Conservation (phyloP, 2,888 invertebrate species). For the Metellina segmentata region DNA sequence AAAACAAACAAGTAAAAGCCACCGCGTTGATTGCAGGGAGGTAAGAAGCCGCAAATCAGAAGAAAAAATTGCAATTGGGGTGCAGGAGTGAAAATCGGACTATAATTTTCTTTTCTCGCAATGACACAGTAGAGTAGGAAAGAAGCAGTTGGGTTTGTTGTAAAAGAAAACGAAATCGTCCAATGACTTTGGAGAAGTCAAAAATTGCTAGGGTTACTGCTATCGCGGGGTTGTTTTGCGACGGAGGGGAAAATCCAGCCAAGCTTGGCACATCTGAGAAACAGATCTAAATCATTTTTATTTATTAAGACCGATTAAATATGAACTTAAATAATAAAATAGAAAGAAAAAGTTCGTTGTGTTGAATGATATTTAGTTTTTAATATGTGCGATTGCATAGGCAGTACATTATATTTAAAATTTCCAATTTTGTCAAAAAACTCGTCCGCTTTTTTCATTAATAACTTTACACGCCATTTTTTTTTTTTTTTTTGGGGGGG, state of each 20-base stretch:
- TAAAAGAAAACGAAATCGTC: not conserved
- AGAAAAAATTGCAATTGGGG: not conserved
- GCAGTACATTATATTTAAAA: too few species aligned
- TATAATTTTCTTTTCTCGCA: slow-evolving; percentile 55
- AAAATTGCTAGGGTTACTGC: slow-evolving; percentile 49
- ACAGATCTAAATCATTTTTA: too few species aligned
- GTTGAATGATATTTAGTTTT: too few species aligned
- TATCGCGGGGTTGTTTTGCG: not conserved
- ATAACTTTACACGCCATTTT: too few species aligned
- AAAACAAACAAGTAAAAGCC: not conserved
- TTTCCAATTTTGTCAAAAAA: too few species aligned
- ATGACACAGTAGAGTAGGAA: slow-evolving; percentile 36
- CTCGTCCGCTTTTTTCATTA: too few species aligned
- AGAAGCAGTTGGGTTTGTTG: not conserved
- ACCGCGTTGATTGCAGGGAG: slow-evolving; percentile 1
- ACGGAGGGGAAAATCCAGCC: slow-evolving; percentile 27
- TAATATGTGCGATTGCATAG: too few species aligned
- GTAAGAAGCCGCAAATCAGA: not conserved
- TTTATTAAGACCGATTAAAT: too few species aligned
- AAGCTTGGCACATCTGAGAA: not conserved
- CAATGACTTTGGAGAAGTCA: not conserved
- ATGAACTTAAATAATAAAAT: too few species aligned
- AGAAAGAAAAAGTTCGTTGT: too few species aligned
- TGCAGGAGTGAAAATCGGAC: slow-evolving; percentile 36
- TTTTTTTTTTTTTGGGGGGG: too few species aligned